Evolutionary conservation across 2,888 invertebrate genomes (phyloP), one percentile per base, ranked within the genome.

Genomic region (Epinotia bilunana): DNA sequence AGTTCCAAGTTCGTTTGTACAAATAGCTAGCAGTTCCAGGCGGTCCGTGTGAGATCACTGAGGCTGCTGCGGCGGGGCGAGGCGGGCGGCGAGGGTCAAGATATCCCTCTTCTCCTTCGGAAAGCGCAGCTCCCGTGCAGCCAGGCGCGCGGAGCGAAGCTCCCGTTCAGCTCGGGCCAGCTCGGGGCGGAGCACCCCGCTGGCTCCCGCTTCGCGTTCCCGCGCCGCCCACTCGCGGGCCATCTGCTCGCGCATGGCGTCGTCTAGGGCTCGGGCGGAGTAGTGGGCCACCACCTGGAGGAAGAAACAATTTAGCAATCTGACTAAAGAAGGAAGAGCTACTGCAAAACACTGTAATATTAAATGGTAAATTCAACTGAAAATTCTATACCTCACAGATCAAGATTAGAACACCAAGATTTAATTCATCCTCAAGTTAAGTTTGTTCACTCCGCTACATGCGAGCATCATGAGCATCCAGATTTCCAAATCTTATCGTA

Each of bases 31-130:
- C 53, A 68, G 70, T 62, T 46, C 86, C 87, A 68, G 3, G 4
- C 65, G 23, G 58, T 58, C 57, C 28, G 20, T 20, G 11, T 91
- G 93, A 93, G 91, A 93, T 93, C 93, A 92, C 90, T 90, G 88
- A 84, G 86, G 86, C 86, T 88, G 90, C 85, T 87, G 89, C 79
- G 91, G 90, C 77, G 93, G 91, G 55, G 90, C 95, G 82, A 98
- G 96, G 89, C 98, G 98, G 84, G 97, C 97, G 96, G 98, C 98
- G 84, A 98, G 95, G 94, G 98, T 97, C 68, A 99, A 94, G 87
- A 99, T 99, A 90, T 99, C 98, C 88, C 98, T 97, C 90, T 99
- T 99, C 91, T 99, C 99, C 92, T 99, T 99, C 73, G 98, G 98
- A 92, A 98, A 98, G 86, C 99, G 95, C 49, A 99, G 95, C 87